Evolutionary conservation across 2,888 invertebrate genomes (phyloP), one percentile per base, ranked within the genome.

Genomic region (Microplitis manilae): DNA sequence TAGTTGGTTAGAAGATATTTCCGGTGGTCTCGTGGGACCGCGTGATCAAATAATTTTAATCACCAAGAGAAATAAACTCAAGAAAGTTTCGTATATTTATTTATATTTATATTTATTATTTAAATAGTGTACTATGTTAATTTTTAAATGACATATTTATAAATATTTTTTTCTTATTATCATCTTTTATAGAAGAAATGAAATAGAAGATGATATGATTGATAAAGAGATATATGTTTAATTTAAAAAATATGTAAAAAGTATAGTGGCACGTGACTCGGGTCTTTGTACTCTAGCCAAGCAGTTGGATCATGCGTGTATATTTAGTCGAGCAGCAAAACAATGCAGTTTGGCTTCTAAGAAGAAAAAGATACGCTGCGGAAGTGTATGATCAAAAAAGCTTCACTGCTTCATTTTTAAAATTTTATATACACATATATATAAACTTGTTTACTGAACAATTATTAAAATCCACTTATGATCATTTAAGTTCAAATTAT

Each of bases 311-410:
- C 84, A 87, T 83, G 80, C 80, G 85, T 84, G 77, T 88, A 88
- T 87, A 86, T 88, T 87, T 88, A 88, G 88, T 86, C 85, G 68
- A 73, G 77, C 82, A 80, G 83, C 81, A 85, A 87, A 86, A 88
- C 88, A 88, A 88, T 88, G 87, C 88, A 85, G 79, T 82, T 79
- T 83, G 86, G 85, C 84, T 84, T 84, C 85, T 84, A 86, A 85
- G 87, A 87, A 88, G 86, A 70, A 17, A n/a, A 30, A 70, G 60
- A 67, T 73, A 50, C 84, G 73, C 73, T 77, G 79, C 81, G 80
- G 79, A 83, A 81, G 80, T 77, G 76, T 79, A 73, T 72, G 38
- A 73, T 64, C 59, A 62, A 60, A 64, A 30, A 9, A 65, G 41
- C 60, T 59, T 70, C 60, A 40, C 30, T 13, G 30, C n/a, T 68